Conservation (phyloP, 1,140 invertebrate species). For the Brachionus koreanus region DNA sequence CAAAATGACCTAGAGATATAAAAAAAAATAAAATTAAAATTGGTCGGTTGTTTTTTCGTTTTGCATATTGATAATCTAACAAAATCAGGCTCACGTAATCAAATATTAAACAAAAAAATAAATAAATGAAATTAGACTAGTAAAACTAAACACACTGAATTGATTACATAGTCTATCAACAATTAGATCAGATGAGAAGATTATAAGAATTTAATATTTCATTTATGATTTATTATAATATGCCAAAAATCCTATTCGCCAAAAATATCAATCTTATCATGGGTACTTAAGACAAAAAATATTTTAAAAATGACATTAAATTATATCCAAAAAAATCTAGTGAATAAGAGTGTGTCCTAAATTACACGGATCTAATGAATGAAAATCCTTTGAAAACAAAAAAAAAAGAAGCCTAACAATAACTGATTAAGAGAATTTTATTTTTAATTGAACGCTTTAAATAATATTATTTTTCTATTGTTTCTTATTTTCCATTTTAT, state of each 20-base stretch:
- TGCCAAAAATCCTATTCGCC: neutral
- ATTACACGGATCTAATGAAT: neutral
- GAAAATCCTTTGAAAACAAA: neutral
- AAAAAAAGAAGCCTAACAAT: neutral
- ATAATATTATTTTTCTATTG: neutral
- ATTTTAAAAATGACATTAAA: slow-evolving; percentile 10
- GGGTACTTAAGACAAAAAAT: neutral
- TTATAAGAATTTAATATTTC: slow-evolving; percentile 21
- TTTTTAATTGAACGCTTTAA: neutral
- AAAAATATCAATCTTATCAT: neutral
- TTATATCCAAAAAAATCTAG: neutral
- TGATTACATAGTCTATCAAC: slow-evolving; percentile 10
- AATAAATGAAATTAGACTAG: neutral
- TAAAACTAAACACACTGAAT: slow-evolving; percentile 4
- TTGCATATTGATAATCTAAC: too few relatives aligned
- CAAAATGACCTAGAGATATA: neutral
- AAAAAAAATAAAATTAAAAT: neutral
- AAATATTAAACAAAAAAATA: neutral
- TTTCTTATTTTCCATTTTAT: neutral
- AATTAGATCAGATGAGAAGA: neutral
- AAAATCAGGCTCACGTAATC: neutral
- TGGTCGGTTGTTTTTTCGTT: neutral
- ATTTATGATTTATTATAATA: slow-evolving; percentile 23
- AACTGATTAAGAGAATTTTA: neutral
- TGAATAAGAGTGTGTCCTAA: neutral